phyloP scores from a whole-genome alignment of 1,140 invertebrate genomes.

The Drosophila miranda region DNA sequence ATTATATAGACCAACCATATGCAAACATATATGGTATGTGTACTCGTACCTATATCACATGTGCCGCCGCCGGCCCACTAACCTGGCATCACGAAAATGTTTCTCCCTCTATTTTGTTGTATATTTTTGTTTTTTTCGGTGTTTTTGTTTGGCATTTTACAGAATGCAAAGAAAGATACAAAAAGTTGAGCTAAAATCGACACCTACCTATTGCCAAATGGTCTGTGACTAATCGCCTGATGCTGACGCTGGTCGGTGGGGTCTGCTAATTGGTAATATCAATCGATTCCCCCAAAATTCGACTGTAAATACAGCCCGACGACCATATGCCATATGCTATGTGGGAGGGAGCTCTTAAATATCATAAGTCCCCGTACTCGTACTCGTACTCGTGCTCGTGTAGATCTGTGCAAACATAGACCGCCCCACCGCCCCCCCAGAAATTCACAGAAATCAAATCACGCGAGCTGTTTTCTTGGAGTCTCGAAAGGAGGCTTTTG shows the following conservation, averaged over 20 bases:
- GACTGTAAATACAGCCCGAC: neutral
- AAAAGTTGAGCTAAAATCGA: constrained; percentile 53
- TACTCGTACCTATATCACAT: constrained; percentile 8
- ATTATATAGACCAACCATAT: constrained; percentile 30
- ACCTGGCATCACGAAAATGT: constrained; percentile 20
- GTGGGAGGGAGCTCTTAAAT: constrained; percentile 9
- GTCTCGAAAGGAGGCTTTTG: neutral
- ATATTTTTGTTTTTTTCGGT: constrained; percentile 8
- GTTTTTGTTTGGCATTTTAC: constrained; percentile 17
- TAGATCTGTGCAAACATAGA: constrained; percentile 3
- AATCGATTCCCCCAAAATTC: constrained; percentile 10
- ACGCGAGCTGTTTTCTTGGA: constrained; percentile 17
- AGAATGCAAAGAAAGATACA: constrained; percentile 43
- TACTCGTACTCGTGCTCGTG: neutral
- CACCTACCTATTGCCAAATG: constrained; percentile 53
- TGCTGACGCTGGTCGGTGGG: constrained; percentile 24
- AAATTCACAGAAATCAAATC: constrained; percentile 19
- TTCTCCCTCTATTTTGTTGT: constrained; percentile 6
- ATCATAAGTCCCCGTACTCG: neutral
- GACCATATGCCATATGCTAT: constrained; percentile 19
- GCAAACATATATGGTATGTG: constrained; percentile 11
- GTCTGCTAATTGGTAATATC: constrained; percentile 64
- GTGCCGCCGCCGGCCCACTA: constrained; percentile 19
- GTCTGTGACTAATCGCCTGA: constrained; percentile 62
- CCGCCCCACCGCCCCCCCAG: neutral